These are phyloP conservation scores for Glandiceps talaboti DNA, from an alignment of 53 echinoderm and acorn worm species.

Conservation along the genomic window DNA sequence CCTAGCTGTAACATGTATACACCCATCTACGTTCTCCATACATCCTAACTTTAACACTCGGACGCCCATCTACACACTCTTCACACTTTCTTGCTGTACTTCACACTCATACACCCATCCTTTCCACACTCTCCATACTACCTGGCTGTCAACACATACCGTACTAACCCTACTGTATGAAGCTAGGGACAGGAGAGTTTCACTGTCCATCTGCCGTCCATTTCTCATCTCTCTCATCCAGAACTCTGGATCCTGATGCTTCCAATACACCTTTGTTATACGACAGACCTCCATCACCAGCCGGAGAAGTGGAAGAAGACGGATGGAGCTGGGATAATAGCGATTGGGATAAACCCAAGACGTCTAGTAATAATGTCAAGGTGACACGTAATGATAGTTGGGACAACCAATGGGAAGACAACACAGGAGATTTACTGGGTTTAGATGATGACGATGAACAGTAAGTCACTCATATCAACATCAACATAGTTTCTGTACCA, in stretches of 20 bases:
- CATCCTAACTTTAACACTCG: too few relatives aligned
- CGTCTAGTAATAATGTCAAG: too few relatives aligned
- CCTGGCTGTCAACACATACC: neutral
- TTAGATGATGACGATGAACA: neutral
- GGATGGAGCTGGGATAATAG: slow-evolving; percentile 58
- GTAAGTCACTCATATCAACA: too few relatives aligned
- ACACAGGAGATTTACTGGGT: slow-evolving; percentile 3
- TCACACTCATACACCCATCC: neutral
- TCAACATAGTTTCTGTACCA: too few relatives aligned
- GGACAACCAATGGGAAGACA: slow-evolving; percentile 46
- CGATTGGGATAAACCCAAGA: neutral
- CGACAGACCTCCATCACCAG: slow-evolving; percentile 60
- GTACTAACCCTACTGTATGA: neutral
- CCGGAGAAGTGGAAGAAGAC: slow-evolving; percentile 30
- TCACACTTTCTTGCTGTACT: too few relatives aligned
- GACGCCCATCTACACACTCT: too few relatives aligned
- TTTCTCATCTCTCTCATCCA: slow-evolving; percentile 6
- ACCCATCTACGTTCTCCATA: too few relatives aligned
- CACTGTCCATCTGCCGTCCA: neutral
- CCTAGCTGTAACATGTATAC: too few relatives aligned
- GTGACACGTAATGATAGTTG: neutral
- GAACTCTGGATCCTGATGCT: slow-evolving; percentile 79
- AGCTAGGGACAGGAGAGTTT: neutral
- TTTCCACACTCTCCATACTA: neutral
- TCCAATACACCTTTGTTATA: slow-evolving; percentile 93